These are phyloP conservation scores for Antheraea mylitta DNA, from an alignment of 1,140 invertebrate genomes.

Conservation along the genomic window DNA sequence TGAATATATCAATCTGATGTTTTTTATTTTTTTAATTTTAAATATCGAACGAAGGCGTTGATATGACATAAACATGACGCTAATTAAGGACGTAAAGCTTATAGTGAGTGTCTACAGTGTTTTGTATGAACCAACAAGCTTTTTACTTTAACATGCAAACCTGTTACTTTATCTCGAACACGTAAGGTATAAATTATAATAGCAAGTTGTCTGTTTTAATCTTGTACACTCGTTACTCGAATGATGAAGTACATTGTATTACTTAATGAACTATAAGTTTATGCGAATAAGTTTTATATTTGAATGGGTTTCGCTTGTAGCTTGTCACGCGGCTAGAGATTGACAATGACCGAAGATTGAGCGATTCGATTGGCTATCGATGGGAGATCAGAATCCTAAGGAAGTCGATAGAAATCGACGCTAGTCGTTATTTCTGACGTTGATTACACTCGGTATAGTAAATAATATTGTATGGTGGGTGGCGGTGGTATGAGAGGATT, in stretches of 20 bases:
- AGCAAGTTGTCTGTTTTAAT: slow-evolving; percentile 4
- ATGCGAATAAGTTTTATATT: slow-evolving; percentile 21
- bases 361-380: slow-evolving; percentile 42
- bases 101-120: slow-evolving; percentile 16
- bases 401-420: slow-evolving; percentile 32
- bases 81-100: slow-evolving; percentile 39
- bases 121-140: slow-evolving; percentile 15
- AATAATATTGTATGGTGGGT: no score
- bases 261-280: slow-evolving; percentile 7
- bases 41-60: slow-evolving; percentile 36
- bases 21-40: slow-evolving; percentile 21
- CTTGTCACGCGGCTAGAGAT: slow-evolving; percentile 38
- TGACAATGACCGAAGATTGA: slow-evolving; percentile 51
- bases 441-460: slow-evolving; percentile 21
- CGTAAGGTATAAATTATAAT: slow-evolving; percentile 23
- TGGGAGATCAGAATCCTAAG: slow-evolving; percentile 38
- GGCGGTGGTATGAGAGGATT: no score
- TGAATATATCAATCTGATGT: slow-evolving; percentile 3
- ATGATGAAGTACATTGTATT: slow-evolving; percentile 8
- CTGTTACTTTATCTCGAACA: slow-evolving; percentile 9
- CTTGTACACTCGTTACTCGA: slow-evolving; percentile 13
- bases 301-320: slow-evolving; percentile 11
- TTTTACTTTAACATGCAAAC: not conserved
- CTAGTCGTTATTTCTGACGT: slow-evolving; percentile 43
- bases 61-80: slow-evolving; percentile 45